Evolutionary conservation across 2,797 vertebrate species (phyloP).

Genomic region (Falco biarmicus): DNA sequence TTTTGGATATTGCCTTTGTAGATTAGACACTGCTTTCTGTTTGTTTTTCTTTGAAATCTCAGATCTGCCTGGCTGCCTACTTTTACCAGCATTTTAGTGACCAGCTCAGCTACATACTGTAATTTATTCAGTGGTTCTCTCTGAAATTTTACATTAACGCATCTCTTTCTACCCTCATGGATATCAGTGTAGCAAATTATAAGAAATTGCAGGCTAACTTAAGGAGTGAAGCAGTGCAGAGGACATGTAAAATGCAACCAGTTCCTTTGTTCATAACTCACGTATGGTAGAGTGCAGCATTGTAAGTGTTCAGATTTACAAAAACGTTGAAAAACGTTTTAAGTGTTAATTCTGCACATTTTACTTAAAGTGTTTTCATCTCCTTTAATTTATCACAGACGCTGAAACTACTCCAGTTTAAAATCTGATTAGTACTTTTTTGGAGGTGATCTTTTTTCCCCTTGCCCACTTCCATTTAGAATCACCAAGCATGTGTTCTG

Average conservation of each 20-base stretch:
- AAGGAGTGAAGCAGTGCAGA: not conserved
- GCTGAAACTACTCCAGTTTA: not conserved
- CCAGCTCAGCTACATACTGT: not conserved
- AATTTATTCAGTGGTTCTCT: not conserved
- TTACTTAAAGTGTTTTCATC: not conserved
- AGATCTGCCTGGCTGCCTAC: not conserved
- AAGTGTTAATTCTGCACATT: not conserved
- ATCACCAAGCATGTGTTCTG: not conserved
- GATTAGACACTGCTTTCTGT: not conserved
- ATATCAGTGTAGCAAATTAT: not conserved
- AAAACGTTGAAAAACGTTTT: not conserved
- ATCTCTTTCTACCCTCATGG: not conserved
- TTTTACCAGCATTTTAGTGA: not conserved
- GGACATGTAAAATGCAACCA: not conserved
- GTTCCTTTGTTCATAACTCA: not conserved
- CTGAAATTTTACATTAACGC: not conserved
- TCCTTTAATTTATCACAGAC: not conserved
- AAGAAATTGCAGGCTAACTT: not conserved
- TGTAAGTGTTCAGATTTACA: not conserved
- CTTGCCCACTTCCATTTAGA: not conserved
- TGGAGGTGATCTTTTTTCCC: fast-evolving
- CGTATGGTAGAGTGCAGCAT: not conserved
- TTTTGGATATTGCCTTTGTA: not conserved
- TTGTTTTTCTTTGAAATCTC: not conserved
- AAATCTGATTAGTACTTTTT: not conserved